These are phyloP conservation scores for Synanthedon tipuliformis DNA, from an alignment of 2,888 invertebrate species.

Conservation along the genomic window DNA sequence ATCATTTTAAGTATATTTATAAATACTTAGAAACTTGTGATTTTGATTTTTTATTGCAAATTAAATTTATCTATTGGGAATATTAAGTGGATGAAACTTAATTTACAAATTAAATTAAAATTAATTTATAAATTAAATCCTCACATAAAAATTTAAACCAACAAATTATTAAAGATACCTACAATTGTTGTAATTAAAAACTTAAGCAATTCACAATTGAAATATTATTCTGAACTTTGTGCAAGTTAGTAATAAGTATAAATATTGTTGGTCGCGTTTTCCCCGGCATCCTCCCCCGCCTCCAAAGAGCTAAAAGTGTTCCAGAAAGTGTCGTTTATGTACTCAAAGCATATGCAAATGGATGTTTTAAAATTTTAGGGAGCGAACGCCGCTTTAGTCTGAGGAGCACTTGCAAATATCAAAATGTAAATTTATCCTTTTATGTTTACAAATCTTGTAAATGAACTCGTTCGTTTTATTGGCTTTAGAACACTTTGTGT, in stretches of 20 bases:
- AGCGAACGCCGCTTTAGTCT: constrained; percentile 64
- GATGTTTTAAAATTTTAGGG: constrained; percentile 70
- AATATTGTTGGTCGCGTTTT: constrained; percentile 11
- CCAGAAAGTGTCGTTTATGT: constrained; percentile 69
- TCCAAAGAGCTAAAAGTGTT: constrained; percentile 41
- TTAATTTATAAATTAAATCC: too few relatives aligned
- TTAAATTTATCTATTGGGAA: too few relatives aligned
- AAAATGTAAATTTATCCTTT: constrained; percentile 71
- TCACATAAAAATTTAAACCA: too few relatives aligned
- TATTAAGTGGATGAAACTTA: too few relatives aligned
- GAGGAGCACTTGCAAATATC: constrained; percentile 66
- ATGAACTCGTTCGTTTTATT: constrained; percentile 66
- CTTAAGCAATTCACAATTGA: too few relatives aligned
- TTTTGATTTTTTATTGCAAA: too few relatives aligned
- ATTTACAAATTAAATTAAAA: too few relatives aligned
- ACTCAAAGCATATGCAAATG: constrained; percentile 70
- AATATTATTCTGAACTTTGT: too few relatives aligned
- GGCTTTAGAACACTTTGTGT: constrained; percentile 26
- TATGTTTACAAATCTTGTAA: constrained; percentile 69
- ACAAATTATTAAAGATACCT: too few relatives aligned
- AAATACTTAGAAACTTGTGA: too few relatives aligned
- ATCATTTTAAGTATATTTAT: too few relatives aligned
- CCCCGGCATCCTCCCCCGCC: constrained; percentile 14
- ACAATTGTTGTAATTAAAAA: too few relatives aligned
- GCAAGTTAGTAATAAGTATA: constrained; percentile 1